Conservation (phyloP, 2,113 vertebrate genomes). For the Balaenoptera acutorostrata region DNA sequence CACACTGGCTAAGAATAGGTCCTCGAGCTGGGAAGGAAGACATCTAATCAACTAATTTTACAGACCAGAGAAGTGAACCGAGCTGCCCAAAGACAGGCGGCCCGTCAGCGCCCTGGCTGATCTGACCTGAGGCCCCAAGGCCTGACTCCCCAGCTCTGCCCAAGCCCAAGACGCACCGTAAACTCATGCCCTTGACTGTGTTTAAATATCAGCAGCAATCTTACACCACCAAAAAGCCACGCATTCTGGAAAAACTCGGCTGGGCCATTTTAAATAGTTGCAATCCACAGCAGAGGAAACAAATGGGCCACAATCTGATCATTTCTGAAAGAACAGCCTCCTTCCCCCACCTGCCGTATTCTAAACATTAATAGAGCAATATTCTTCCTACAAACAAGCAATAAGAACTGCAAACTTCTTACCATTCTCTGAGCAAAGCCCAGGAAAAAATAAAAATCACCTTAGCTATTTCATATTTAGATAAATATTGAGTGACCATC, state of each 20-base stretch:
- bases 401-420: accelerated
- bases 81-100: neutral
- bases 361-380: neutral
- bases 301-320: neutral
- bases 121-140: neutral
- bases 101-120: neutral
- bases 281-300: neutral
- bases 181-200: accelerated
- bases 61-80: neutral
- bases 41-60: too few relatives aligned
- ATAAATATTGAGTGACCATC: neutral
- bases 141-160: accelerated
- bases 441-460: neutral
- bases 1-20: accelerated
- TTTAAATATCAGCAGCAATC: neutral
- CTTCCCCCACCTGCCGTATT: neutral
- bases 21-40: neutral
- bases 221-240: neutral
- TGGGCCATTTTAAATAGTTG: neutral
- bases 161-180: accelerated
- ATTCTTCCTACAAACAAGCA: neutral
- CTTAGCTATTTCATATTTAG: neutral
- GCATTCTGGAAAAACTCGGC: neutral
- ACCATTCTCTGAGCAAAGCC: neutral
- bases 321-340: neutral